Evolutionary conservation across 2,113 vertebrate genomes (phyloP), one percentile per base, ranked within the genome.

Genomic region (Ondatra zibethicus): DNA sequence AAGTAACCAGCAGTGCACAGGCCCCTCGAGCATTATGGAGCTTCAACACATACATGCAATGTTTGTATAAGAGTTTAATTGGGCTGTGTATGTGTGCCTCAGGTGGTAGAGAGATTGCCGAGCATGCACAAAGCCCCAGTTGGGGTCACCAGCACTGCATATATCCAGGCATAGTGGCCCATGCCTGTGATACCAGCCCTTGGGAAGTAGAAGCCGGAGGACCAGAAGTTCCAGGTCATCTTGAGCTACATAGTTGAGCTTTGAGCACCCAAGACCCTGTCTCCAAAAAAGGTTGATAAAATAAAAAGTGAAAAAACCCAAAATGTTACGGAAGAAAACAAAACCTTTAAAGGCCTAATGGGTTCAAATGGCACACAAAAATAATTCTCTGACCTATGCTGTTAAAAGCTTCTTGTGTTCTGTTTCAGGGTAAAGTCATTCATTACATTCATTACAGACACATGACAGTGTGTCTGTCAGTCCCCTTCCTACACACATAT

Each of bases 61-160:
- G 93, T 96, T 84, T 89, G 88, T 77, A 52, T 45, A 61, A 88
- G 95, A 58, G 25, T 58, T 36, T 88, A 81, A 93, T 58, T 75
- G 80, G 52, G 33, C 21, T 19, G 25, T 27, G 36, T 14, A 1
- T 73, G 36, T 73, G 50, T 39, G 12, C 52, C n/a, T 75, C 16
- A 61, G 14, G 50, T 73, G 68, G 21, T 55, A 72, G 25, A 72
- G 66, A 25, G 9, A 52, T n/a, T 88, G 23, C 31, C 23, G n/a
- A 29, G 36, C 8, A 55, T 39, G 7, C 33, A 10, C 9, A 25
- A 72, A 88, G 23, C 47, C 36, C 47, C n/a, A 7, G n/a, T 36
- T 17, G 72, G 12, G 19, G 29, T 73, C 47, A 8, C 50, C 50
- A 73, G 68, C 47, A 39, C 68, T 68, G 10, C 50, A 55, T 55